phyloP scores from a whole-genome alignment of 1,140 invertebrate genomes.

The Eurytemora carolleeae region DNA sequence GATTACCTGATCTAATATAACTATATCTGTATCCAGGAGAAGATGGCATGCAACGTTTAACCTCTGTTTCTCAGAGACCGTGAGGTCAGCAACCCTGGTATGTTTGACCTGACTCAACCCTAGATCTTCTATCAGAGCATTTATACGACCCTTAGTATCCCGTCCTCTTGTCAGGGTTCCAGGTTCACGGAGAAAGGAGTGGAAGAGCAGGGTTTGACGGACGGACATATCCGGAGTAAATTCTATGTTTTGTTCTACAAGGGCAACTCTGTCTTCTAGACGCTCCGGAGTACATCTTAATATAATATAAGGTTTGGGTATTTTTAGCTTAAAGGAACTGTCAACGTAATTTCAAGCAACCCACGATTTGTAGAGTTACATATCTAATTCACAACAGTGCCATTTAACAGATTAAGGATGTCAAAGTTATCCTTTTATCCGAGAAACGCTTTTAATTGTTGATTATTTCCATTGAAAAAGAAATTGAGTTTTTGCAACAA shows the following conservation, averaged over 20 bases:
- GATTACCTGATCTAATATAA: slow-evolving; percentile 42
- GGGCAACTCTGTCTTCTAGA: slow-evolving; percentile 40
- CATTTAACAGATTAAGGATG: too few relatives aligned
- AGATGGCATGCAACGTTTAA: slow-evolving; percentile 70
- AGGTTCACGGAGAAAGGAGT: slow-evolving; percentile 38
- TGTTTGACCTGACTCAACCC: slow-evolving; percentile 60
- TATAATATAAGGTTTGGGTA: too few relatives aligned
- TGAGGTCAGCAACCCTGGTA: slow-evolving; percentile 53
- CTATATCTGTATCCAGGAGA: slow-evolving; percentile 36
- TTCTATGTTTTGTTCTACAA: slow-evolving; percentile 38
- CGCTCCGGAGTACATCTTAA: slow-evolving; percentile 32
- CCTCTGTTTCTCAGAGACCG: slow-evolving; percentile 59
- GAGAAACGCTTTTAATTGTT: too few relatives aligned
- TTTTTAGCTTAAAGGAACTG: too few relatives aligned
- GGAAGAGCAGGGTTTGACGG: slow-evolving; percentile 55
- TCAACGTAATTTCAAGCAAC: too few relatives aligned
- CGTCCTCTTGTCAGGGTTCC: slow-evolving; percentile 27
- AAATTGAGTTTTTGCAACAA: too few relatives aligned
- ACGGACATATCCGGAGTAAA: slow-evolving; percentile 51
- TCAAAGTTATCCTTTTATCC: too few relatives aligned
- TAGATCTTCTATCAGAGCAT: slow-evolving; percentile 65
- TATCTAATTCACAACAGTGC: too few relatives aligned
- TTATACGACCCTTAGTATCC: slow-evolving; percentile 45
- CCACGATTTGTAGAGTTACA: too few relatives aligned
- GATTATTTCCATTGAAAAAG: too few relatives aligned